Conservation (phyloP, 2,797 vertebrate species). For the Synaphobranchus kaupii region DNA sequence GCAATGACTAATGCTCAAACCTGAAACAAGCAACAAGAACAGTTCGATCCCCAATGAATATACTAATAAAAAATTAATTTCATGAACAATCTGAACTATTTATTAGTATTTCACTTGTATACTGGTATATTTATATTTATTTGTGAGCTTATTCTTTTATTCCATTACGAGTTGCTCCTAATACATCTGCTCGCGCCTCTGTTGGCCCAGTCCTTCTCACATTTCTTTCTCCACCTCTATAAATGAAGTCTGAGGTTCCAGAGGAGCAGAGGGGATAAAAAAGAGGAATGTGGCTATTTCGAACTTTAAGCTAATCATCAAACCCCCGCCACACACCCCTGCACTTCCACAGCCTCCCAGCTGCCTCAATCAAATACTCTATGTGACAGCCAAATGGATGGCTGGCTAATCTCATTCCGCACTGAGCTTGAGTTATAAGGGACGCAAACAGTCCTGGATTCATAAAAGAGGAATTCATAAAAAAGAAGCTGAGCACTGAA, state of each 20-base stretch:
- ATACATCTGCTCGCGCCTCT: not conserved
- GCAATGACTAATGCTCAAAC: too few relatives aligned
- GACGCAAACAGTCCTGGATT: constrained; percentile 23
- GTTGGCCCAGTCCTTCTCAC: not conserved
- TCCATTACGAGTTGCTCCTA: not conserved
- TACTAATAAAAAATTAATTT: too few relatives aligned
- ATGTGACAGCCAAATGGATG: not conserved
- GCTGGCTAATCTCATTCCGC: constrained; percentile 26
- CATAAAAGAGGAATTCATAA: constrained; percentile 32
- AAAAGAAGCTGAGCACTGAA: constrained; percentile 9
- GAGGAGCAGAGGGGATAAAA: not conserved
- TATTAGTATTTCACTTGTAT: too few relatives aligned
- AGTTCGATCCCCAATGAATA: too few relatives aligned
- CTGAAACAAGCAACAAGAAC: too few relatives aligned
- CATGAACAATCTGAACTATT: too few relatives aligned
- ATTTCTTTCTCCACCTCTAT: not conserved
- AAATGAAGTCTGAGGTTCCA: not conserved
- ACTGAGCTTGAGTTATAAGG: constrained; percentile 12
- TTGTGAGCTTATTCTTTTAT: not conserved
- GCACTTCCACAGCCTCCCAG: not conserved
- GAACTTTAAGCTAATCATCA: not conserved
- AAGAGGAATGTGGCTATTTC: constrained; percentile 10
- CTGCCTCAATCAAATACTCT: constrained; percentile 24
- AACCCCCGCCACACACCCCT: constrained; percentile 8
- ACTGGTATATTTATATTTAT: not conserved